Conservation (phyloP, 2,113 vertebrate species). For the Alaudala cheleensis region DNA sequence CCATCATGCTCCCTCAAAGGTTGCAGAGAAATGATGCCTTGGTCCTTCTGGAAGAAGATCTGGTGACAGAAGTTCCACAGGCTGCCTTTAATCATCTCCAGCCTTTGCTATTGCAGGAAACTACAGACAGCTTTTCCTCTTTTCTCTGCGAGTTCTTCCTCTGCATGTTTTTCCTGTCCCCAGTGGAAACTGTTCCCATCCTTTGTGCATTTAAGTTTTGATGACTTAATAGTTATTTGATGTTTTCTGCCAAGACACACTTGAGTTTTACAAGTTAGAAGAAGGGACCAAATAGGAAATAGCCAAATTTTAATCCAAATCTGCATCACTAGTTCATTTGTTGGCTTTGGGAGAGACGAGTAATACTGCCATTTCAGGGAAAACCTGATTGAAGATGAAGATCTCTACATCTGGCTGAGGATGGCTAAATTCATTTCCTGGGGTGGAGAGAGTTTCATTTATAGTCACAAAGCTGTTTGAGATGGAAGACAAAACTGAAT, state of each 20-base stretch:
- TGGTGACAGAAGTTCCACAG: background rate
- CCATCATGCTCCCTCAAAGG: background rate
- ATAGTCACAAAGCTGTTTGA: background rate
- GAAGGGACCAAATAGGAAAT: background rate
- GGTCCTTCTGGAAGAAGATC: background rate
- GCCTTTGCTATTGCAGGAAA: background rate
- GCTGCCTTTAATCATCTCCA: background rate
- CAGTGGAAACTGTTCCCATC: background rate
- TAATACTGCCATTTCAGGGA: background rate
- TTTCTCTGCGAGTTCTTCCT: background rate
- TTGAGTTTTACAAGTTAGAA: background rate
- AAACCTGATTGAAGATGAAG: background rate
- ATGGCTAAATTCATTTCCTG: background rate
- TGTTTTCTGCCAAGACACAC: background rate
- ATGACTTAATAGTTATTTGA: background rate
- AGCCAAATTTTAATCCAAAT: background rate
- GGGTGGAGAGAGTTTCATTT: background rate
- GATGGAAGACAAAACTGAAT: background rate
- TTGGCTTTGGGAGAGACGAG: background rate
- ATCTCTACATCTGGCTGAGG: background rate
- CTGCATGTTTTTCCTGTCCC: background rate
- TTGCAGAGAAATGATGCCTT: accelerated
- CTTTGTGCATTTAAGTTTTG: accelerated
- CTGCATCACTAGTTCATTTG: background rate
- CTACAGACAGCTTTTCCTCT: background rate